These are phyloP conservation scores for Bombylius major DNA, from an alignment of 2,888 invertebrate genomes.

Conservation along the genomic window DNA sequence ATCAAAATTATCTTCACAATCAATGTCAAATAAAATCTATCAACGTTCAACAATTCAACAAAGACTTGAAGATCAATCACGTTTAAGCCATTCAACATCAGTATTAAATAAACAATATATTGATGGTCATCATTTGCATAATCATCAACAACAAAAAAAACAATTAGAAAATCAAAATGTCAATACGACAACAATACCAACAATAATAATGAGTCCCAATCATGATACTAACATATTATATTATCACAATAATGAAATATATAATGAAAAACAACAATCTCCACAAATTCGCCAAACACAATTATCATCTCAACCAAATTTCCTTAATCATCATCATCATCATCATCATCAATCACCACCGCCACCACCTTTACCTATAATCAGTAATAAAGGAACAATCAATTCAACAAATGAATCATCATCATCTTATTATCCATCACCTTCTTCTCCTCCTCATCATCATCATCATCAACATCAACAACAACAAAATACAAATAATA, in stretches of 20 bases:
- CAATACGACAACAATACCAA: not conserved
- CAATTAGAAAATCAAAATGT: not conserved
- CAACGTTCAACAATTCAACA: slow-evolving; percentile 6
- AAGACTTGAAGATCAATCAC: slow-evolving; percentile 23
- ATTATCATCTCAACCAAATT: not conserved
- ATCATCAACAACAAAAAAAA: not conserved
- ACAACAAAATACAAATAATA: not conserved
- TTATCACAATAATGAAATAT: not conserved
- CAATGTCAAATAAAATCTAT: slow-evolving; percentile 24
- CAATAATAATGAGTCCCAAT: not conserved
- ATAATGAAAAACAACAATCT: too few species aligned
- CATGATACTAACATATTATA: not conserved
- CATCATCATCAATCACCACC: not conserved
- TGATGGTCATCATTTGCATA: slow-evolving; percentile 14
- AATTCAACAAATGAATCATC: not conserved
- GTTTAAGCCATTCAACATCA: slow-evolving; percentile 33
- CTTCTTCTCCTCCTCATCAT: not conserved
- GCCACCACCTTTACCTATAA: not conserved
- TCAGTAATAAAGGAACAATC: not conserved
- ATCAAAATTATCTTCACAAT: slow-evolving; percentile 32
- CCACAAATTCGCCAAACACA: not conserved
- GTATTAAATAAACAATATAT: slow-evolving; percentile 24
- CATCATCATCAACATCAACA: not conserved
- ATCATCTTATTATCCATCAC: not conserved
- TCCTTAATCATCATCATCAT: slow-evolving; percentile 5